phyloP scores from a whole-genome alignment of 2,888 invertebrate species.

The Drosophila acutilabella region DNA sequence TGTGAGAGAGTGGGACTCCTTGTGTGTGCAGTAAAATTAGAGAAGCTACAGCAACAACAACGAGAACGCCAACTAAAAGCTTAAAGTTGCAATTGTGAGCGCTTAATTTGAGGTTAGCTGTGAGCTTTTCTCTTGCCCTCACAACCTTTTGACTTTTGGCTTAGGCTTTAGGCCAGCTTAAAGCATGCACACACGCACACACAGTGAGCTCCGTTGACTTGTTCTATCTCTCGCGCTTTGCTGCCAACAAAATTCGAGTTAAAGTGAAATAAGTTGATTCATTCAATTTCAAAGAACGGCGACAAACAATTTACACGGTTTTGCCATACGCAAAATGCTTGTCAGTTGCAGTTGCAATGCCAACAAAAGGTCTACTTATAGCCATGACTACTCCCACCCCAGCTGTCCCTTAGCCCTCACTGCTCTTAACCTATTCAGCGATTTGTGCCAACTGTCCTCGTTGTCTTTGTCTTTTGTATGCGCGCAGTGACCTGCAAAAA shows the following conservation, averaged over 20 bases:
- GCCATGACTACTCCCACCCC: neutral
- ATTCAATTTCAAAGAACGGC: conserved; percentile 32
- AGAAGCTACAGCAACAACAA: too few relatives aligned
- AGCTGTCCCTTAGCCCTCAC: too few relatives aligned
- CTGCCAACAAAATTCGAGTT: conserved; percentile 15
- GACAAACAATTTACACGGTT: conserved; percentile 69
- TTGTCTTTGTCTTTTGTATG: conserved; percentile 77
- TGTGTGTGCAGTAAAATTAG: neutral
- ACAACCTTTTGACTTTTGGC: neutral
- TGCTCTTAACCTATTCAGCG: conserved; percentile 52
- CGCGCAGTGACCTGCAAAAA: conserved; percentile 84
- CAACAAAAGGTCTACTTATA: conserved; percentile 54
- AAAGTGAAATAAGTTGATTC: conserved; percentile 37
- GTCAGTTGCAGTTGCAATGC: conserved; percentile 70
- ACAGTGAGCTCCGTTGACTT: neutral
- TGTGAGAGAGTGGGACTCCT: too few relatives aligned
- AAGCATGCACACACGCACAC: neutral
- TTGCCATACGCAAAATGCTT: conserved; percentile 76
- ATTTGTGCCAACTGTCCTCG: conserved; percentile 77
- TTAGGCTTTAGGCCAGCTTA: conserved; percentile 1
- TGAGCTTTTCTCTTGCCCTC: conserved; percentile 8
- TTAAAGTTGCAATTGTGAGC: conserved; percentile 67
- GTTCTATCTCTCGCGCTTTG: conserved; percentile 9
- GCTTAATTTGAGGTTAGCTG: conserved; percentile 70
- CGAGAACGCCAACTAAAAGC: conserved; percentile 4